Percentiles rank a stretch among this genome's conserved stretches.
Conservation (phyloP, 2,113 vertebrate genomes). For the Apteryx mantelli region DNA sequence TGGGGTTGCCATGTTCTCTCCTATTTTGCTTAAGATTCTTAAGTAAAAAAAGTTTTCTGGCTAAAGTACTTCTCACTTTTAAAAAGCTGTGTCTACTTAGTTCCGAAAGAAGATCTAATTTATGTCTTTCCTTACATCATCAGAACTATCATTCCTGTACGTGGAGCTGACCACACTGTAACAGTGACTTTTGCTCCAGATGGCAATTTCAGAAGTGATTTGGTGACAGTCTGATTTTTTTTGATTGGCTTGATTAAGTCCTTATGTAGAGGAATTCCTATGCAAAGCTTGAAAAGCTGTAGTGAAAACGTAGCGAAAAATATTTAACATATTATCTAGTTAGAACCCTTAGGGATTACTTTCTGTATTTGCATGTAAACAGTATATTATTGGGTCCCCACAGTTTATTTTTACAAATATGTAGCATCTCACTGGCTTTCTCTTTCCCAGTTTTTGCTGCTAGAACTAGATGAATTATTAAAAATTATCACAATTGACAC, state of each 20-base stretch:
- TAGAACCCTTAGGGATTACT: not conserved
- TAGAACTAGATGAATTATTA: not conserved
- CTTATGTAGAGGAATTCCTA: not conserved
- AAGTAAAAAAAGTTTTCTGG: not conserved
- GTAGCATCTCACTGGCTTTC: not conserved
- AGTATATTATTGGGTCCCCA: not conserved
- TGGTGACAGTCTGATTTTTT: not conserved
- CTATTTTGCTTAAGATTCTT: not conserved
- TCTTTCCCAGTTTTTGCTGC: not conserved
- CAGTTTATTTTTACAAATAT: conserved; percentile 16
- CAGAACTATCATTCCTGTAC: not conserved
- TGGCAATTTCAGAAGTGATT: not conserved
- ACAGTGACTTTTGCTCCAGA: not conserved
- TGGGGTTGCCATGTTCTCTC: not conserved
- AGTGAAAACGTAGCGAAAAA: not conserved
- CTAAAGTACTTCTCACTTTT: not conserved
- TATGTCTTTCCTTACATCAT: not conserved
- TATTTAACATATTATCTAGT: not conserved
- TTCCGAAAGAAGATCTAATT: not conserved
- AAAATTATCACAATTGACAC: not conserved
- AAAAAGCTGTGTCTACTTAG: not conserved
- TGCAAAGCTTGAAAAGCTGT: not conserved
- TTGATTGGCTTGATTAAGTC: not conserved
- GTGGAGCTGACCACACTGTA: not conserved
- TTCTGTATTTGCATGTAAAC: not conserved